Percentiles rank a stretch among this genome's conserved stretches.
Conservation (phyloP, 2,797 vertebrate genomes). For the Tragelaphus eurycerus region DNA sequence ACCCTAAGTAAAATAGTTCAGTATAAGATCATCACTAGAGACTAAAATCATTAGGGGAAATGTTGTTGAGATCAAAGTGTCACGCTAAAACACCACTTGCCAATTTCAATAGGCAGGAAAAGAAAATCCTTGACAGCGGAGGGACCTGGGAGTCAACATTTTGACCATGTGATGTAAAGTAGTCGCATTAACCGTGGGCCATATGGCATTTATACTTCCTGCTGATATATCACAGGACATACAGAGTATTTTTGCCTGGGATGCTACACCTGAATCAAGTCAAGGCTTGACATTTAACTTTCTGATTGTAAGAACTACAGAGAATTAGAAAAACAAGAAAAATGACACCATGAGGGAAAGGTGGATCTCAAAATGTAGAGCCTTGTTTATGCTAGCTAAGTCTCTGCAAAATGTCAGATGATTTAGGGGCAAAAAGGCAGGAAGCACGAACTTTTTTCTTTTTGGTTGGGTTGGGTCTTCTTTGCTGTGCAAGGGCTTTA, state of each 20-base stretch:
- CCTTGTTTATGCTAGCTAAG: not conserved
- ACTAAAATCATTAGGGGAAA: not conserved
- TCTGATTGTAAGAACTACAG: not conserved
- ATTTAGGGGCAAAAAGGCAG: not conserved
- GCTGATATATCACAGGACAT: not conserved
- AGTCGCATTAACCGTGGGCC: not conserved
- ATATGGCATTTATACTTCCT: not conserved
- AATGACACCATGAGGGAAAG: not conserved
- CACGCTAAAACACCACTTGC: not conserved
- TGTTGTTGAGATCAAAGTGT: not conserved
- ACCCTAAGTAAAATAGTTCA: not conserved
- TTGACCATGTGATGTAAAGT: not conserved
- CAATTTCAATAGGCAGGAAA: not conserved
- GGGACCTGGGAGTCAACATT: not conserved
- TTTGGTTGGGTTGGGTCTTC: not conserved
- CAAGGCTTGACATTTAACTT: not conserved
- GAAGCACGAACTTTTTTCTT: not conserved
- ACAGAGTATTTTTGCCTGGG: not conserved
- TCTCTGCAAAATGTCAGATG: constrained; percentile 24
- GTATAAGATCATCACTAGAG: not conserved
- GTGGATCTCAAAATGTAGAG: not conserved
- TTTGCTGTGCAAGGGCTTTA: not conserved
- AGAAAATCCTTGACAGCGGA: not conserved
- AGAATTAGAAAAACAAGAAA: not conserved
- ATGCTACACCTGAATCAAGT: not conserved